Evolutionary conservation across 1,140 invertebrate species (phyloP).

Genomic region (Megalopta genalis): DNA sequence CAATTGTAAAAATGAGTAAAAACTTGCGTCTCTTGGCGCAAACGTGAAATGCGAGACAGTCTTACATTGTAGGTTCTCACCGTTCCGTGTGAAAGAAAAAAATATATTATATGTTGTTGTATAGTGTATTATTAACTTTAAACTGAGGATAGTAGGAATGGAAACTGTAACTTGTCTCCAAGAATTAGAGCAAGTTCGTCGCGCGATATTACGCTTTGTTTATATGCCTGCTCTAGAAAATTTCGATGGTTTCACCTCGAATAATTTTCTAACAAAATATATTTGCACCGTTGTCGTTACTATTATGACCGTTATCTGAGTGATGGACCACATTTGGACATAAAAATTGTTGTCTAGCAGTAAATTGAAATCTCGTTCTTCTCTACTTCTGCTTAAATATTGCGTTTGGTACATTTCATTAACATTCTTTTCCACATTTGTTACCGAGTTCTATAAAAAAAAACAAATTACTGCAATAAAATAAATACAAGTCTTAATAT

Average conservation of each 20-base stretch:
- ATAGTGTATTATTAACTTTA: not conserved
- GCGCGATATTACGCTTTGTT: slow-evolving; percentile 18
- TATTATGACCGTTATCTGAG: slow-evolving; percentile 91
- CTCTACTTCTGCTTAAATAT: slow-evolving; percentile 87
- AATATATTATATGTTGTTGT: too few relatives aligned
- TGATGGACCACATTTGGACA: slow-evolving; percentile 91
- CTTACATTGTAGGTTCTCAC: slow-evolving; percentile 13
- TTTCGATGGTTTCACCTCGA: slow-evolving; percentile 87
- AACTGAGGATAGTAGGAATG: not conserved
- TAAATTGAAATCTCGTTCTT: slow-evolving; percentile 90
- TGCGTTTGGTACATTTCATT: slow-evolving; percentile 92
- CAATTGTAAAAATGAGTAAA: not conserved
- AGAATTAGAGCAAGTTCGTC: slow-evolving; percentile 11
- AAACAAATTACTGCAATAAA: slow-evolving; percentile 64
- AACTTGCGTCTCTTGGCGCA: not conserved
- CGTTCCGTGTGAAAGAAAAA: not conserved
- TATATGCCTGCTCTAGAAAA: slow-evolving; percentile 83
- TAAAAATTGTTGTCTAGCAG: slow-evolving; percentile 91
- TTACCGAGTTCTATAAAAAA: slow-evolving; percentile 85
- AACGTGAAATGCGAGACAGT: slow-evolving; percentile 28
- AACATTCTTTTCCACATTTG: slow-evolving; percentile 90
- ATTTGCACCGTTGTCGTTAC: slow-evolving; percentile 89
- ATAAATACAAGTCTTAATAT: not conserved
- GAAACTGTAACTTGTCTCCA: not conserved
- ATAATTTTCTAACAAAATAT: slow-evolving; percentile 93